Percentiles rank a stretch among this genome's conserved stretches.
Evolutionary conservation across 2,888 invertebrate species (phyloP).

Genomic region (Lacanobia oleracea): DNA sequence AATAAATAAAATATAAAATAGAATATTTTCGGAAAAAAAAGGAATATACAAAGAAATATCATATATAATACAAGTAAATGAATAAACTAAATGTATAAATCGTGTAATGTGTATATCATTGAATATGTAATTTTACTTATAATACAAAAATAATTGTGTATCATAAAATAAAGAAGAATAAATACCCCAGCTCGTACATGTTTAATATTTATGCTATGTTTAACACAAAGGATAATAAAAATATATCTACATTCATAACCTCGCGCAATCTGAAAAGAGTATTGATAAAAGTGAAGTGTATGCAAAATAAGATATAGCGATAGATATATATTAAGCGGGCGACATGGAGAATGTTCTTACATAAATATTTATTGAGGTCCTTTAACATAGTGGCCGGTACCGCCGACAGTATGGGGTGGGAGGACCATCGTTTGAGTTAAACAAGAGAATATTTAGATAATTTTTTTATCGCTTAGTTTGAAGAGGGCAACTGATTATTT

Average conservation of each 20-base stretch:
- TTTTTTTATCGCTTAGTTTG: too few species aligned
- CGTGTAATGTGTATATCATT: too few species aligned
- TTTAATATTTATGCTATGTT: not conserved
- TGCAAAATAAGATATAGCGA: conserved; percentile 56
- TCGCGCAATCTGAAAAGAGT: conserved; percentile 33
- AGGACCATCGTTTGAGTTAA: conserved; percentile 50
- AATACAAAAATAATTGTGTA: too few species aligned
- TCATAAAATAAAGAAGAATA: not conserved
- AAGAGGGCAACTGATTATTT: too few species aligned
- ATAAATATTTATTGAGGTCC: conserved; percentile 86
- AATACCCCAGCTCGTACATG: not conserved
- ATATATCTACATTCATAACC: conserved; percentile 9
- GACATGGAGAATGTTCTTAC: conserved; percentile 76
- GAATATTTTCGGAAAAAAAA: too few species aligned
- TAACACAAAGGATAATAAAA: conserved; percentile 25
- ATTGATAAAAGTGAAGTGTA: conserved; percentile 55
- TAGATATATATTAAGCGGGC: conserved; percentile 64
- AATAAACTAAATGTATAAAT: too few species aligned
- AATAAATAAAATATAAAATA: too few species aligned
- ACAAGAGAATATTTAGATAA: conserved; percentile 4
- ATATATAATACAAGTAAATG: too few species aligned
- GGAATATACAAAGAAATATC: too few species aligned
- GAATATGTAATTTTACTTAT: too few species aligned
- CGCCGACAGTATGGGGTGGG: conserved; percentile 60
- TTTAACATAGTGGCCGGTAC: conserved; percentile 73